Percentiles rank a stretch among this genome's conserved stretches.
Evolutionary conservation across 2,797 vertebrate species (phyloP).

Genomic region (Yasuhikotakia modesta): DNA sequence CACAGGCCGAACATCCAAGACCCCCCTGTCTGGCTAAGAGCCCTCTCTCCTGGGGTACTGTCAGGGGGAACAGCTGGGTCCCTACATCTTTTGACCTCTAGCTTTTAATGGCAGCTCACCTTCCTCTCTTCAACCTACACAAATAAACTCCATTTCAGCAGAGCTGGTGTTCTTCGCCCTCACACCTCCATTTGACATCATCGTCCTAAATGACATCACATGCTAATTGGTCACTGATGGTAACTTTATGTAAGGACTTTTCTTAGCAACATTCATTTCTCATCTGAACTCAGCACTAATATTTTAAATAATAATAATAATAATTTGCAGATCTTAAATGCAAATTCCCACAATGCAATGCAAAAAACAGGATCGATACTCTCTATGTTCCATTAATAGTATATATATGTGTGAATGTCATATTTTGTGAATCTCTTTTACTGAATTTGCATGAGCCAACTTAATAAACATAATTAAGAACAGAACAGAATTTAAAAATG

Average conservation of each 20-base stretch:
- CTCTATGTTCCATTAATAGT: too few relatives aligned
- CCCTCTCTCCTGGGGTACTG: slow-evolving; percentile 49
- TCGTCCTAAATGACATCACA: slow-evolving; percentile 11
- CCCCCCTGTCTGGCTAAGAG: slow-evolving; percentile 56
- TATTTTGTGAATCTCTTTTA: too few relatives aligned
- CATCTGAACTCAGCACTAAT: too few relatives aligned
- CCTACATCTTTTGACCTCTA: slow-evolving; percentile 44
- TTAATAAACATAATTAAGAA: too few relatives aligned
- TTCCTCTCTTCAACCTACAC: slow-evolving; percentile 43
- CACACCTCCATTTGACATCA: slow-evolving; percentile 33
- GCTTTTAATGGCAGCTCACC: slow-evolving; percentile 54
- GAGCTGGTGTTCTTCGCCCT: slow-evolving; percentile 28
- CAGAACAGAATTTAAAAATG: too few relatives aligned
- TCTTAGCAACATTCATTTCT: background rate
- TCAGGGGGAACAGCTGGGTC: slow-evolving; percentile 58
- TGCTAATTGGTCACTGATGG: slow-evolving; percentile 41
- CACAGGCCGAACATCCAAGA: slow-evolving; percentile 14
- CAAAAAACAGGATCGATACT: too few relatives aligned
- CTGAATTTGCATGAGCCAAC: too few relatives aligned
- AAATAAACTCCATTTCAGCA: slow-evolving; percentile 41
- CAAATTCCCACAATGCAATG: too few relatives aligned
- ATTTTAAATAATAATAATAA: too few relatives aligned
- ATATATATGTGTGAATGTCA: too few relatives aligned
- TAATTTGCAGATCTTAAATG: too few relatives aligned
- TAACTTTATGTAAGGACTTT: background rate